phyloP scores from a whole-genome alignment of 2,888 invertebrate genomes.

The Diaprepes abbreviatus region DNA sequence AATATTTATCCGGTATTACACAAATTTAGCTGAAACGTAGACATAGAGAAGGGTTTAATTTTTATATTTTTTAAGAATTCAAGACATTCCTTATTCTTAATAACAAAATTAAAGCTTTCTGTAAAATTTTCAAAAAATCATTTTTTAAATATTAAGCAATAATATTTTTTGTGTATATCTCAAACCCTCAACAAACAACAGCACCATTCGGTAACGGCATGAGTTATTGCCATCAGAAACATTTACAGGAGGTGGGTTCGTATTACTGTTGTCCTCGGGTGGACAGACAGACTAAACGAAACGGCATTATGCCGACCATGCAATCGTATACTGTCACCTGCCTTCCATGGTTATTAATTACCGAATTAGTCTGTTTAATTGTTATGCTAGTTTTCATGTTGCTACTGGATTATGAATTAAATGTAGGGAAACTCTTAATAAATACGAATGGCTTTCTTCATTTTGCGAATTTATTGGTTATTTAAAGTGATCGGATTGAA shows the following conservation, averaged over 20 bases:
- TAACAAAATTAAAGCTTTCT: too few relatives aligned
- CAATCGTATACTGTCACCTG: slow-evolving; percentile 53
- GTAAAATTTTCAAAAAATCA: too few relatives aligned
- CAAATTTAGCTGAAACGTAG: too few relatives aligned
- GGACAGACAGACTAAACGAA: slow-evolving; percentile 23
- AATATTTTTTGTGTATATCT: background rate
- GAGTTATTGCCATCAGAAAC: slow-evolving; percentile 67
- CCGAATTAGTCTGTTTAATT: slow-evolving; percentile 51
- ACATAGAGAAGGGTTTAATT: too few relatives aligned
- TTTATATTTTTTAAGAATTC: too few relatives aligned
- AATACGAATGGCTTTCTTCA: too few relatives aligned
- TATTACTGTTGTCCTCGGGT: slow-evolving; percentile 27
- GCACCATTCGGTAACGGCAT: slow-evolving; percentile 54
- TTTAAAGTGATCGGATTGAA: too few relatives aligned
- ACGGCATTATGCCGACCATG: slow-evolving; percentile 8
- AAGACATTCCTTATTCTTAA: too few relatives aligned
- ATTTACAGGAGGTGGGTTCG: slow-evolving; percentile 61
- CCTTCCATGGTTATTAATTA: slow-evolving; percentile 53
- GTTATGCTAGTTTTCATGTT: slow-evolving; percentile 52
- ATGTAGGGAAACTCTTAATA: too few relatives aligned
- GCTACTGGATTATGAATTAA: slow-evolving; percentile 9
- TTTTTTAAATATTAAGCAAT: background rate
- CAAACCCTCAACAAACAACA: slow-evolving; percentile 7
- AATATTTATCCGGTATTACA: too few relatives aligned
- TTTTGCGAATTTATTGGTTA: too few relatives aligned